Conservation (phyloP, 2,888 invertebrate genomes). For the Parasteatoda lunata region DNA sequence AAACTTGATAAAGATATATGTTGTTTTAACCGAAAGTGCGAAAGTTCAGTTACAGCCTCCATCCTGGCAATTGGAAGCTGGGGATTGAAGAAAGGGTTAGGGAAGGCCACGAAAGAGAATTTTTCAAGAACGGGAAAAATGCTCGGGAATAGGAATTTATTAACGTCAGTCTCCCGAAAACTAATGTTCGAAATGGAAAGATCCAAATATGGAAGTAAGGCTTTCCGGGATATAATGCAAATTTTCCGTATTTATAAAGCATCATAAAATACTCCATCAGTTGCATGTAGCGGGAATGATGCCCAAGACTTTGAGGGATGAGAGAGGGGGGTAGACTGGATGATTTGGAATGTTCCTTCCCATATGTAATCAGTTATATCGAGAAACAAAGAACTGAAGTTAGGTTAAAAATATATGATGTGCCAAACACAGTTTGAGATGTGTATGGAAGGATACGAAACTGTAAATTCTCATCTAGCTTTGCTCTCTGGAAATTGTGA, state of each 20-base stretch:
- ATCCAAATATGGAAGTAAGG: constrained; percentile 31
- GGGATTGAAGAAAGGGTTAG: constrained; percentile 21
- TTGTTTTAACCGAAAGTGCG: constrained; percentile 55
- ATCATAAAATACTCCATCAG: constrained; percentile 33
- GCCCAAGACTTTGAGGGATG: constrained; percentile 4
- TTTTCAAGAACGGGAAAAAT: background rate
- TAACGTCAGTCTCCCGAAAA: constrained; percentile 37
- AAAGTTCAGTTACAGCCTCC: constrained; percentile 36
- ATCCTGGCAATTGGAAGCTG: constrained; percentile 17
- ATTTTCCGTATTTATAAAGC: constrained; percentile 54
- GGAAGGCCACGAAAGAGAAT: no score
- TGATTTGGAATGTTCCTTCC: constrained; percentile 5
- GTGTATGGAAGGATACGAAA: background rate
- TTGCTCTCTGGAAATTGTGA: background rate
- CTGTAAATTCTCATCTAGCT: background rate
- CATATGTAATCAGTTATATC: background rate
- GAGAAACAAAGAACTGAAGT: background rate
- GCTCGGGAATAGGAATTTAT: constrained; percentile 34
- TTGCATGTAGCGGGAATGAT: background rate
- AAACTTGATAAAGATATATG: constrained; percentile 53
- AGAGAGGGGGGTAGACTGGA: background rate
- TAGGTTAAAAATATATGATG: background rate
- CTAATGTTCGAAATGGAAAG: constrained; percentile 34
- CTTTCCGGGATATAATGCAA: constrained; percentile 43
- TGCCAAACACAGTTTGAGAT: constrained; percentile 5